Percentiles rank a stretch among this genome's conserved stretches.
phyloP scores from a whole-genome alignment of 1,140 invertebrate species.

The Helicoverpa zea region DNA sequence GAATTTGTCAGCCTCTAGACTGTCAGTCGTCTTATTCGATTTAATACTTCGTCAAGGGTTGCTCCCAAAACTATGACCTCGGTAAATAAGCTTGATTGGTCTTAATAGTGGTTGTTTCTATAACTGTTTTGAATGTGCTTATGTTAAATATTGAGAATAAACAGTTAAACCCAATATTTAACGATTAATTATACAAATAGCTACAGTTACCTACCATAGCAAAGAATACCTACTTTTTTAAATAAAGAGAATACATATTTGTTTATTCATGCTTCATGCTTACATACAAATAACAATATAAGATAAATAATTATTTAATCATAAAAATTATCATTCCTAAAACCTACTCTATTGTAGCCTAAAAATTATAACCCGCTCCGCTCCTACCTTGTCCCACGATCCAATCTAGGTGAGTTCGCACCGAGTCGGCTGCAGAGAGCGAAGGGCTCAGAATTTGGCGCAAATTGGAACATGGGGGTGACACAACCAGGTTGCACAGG shows the following conservation, averaged over 20 bases:
- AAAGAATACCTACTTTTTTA: too few species aligned
- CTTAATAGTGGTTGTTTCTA: neutral
- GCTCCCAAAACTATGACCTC: constrained; percentile 14
- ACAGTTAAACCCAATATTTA: too few species aligned
- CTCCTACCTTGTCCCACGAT: constrained; percentile 7
- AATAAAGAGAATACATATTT: too few species aligned
- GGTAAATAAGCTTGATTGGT: constrained; percentile 7
- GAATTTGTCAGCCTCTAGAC: constrained; percentile 43
- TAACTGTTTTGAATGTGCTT: neutral
- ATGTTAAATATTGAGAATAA: too few species aligned
- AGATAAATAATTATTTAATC: too few species aligned
- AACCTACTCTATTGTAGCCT: too few species aligned
- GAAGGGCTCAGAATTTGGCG: constrained; percentile 40
- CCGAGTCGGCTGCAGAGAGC: constrained; percentile 22
- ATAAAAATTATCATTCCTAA: too few species aligned
- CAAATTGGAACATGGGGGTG: constrained; percentile 34
- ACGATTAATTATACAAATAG: too few species aligned
- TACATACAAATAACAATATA: too few species aligned
- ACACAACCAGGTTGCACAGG: constrained; percentile 12
- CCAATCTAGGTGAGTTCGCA: constrained; percentile 45
- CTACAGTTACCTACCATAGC: too few species aligned
- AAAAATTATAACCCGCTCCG: neutral
- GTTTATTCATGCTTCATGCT: too few species aligned
- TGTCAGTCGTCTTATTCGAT: constrained; percentile 23
- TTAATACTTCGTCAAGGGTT: constrained; percentile 24